phyloP scores from a whole-genome alignment of 2,888 invertebrate genomes.

The Pollenia griseotomentosa region DNA sequence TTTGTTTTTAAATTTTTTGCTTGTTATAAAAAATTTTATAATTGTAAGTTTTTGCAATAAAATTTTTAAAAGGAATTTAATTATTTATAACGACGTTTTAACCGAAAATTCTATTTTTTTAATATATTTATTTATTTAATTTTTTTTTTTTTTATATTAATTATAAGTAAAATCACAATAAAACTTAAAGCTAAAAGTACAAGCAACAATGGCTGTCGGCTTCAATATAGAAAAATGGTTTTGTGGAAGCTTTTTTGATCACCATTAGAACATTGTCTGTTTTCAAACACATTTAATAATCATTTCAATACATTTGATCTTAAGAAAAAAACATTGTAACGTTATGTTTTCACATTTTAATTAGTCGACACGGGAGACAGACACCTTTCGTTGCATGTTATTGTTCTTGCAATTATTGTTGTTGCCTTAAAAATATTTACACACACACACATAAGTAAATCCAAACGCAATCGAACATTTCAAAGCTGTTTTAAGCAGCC shows the following conservation, averaged over 20 bases:
- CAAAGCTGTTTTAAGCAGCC: constrained; percentile 44
- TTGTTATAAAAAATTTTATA: too few relatives aligned
- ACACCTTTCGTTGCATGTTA: constrained; percentile 41
- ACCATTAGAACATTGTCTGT: constrained; percentile 6
- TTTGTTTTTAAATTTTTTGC: too few relatives aligned
- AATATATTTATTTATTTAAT: too few relatives aligned
- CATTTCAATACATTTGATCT: constrained; percentile 56
- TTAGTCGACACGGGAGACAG: constrained; percentile 68
- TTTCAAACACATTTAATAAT: constrained; percentile 31
- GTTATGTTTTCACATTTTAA: constrained; percentile 73
- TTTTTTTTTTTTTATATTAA: too few relatives aligned
- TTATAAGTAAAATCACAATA: too few relatives aligned
- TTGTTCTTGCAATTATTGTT: neutral
- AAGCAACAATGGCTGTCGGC: too few relatives aligned
- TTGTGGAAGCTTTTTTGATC: neutral
- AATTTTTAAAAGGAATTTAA: too few relatives aligned
- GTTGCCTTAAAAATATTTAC: neutral
- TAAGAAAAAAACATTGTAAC: constrained; percentile 38
- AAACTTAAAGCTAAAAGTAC: too few relatives aligned
- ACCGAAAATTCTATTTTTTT: too few relatives aligned
- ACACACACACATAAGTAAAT: neutral
- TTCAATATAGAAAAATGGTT: too few relatives aligned
- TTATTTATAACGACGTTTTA: too few relatives aligned
- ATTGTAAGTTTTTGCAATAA: too few relatives aligned
- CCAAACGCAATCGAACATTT: neutral